phyloP scores from a whole-genome alignment of 1,140 invertebrate genomes.

The Triops cancriformis region DNA sequence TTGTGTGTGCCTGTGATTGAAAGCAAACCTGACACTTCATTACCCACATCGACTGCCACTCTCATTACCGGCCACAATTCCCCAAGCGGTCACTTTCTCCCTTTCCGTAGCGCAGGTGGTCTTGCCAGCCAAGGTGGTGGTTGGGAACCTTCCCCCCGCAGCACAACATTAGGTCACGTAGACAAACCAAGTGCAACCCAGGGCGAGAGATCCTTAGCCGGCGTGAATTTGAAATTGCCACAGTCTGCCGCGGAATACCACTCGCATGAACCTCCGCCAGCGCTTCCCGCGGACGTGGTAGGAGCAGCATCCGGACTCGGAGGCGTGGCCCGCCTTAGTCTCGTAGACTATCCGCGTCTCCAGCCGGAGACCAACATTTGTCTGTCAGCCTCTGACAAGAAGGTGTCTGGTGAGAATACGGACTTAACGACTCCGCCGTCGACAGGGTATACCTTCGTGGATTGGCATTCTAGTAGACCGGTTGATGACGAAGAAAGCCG shows the following conservation, averaged over 20 bases:
- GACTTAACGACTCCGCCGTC: background rate
- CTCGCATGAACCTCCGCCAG: background rate
- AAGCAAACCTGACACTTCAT: background rate
- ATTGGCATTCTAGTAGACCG: background rate
- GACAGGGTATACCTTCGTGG: background rate
- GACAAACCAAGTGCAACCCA: background rate
- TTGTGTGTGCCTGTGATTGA: slow-evolving; percentile 31
- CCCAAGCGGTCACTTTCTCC: background rate
- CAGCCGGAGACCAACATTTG: background rate
- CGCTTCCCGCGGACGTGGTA: background rate
- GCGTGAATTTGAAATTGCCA: background rate
- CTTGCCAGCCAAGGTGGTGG: background rate
- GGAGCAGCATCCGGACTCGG: background rate
- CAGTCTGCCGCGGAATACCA: background rate
- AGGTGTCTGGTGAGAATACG: background rate
- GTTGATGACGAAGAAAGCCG: background rate
- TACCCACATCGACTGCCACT: background rate
- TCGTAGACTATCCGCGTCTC: background rate
- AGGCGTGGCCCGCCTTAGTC: background rate
- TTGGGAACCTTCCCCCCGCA: background rate
- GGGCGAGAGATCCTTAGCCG: background rate
- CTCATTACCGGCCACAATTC: background rate
- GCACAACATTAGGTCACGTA: background rate
- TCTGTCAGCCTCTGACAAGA: background rate
- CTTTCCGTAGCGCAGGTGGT: background rate